phyloP scores from a whole-genome alignment of 1,140 invertebrate species.

The Drosophila simulans region DNA sequence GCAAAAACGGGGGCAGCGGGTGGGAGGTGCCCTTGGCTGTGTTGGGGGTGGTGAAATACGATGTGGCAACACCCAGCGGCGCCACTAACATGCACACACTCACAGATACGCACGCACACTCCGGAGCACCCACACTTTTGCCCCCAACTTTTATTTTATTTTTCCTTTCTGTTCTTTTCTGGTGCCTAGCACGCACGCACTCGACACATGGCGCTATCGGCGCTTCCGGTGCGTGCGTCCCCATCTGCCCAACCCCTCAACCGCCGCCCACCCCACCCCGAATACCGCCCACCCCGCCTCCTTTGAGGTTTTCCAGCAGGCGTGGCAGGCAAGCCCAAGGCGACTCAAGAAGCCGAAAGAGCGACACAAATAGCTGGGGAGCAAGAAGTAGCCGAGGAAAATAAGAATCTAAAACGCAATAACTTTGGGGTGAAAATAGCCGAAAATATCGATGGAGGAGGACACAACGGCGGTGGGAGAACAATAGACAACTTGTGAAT shows the following conservation, averaged over 20 bases:
- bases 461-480: conserved; percentile 32
- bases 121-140: conserved; percentile 11
- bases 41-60: conserved; percentile 74
- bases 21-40: conserved; percentile 36
- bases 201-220: conserved; percentile 82
- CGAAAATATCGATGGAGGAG: conserved; percentile 81
- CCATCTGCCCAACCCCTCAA: conserved; percentile 20
- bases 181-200: conserved; percentile 71
- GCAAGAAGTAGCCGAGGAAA: conserved; percentile 44
- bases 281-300: conserved; percentile 10
- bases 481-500: conserved; percentile 3
- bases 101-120: conserved; percentile 17
- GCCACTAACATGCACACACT: conserved; percentile 62
- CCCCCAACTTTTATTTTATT: conserved; percentile 14
- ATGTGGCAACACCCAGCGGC: conserved; percentile 80
- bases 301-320: conserved; percentile 36
- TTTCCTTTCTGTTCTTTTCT: conserved; percentile 28
- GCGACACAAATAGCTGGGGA: conserved; percentile 15
- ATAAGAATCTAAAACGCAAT: conserved; percentile 81
- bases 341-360: conserved; percentile 42
- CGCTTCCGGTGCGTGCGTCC: conserved; percentile 75
- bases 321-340: conserved; percentile 55
- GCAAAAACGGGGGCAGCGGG: conserved; percentile 14
- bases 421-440: conserved; percentile 83
- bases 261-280: conserved; percentile 12